These are phyloP conservation scores for Apomyelois bistriatella DNA, from an alignment of 2,888 invertebrate genomes.

Conservation along the genomic window DNA sequence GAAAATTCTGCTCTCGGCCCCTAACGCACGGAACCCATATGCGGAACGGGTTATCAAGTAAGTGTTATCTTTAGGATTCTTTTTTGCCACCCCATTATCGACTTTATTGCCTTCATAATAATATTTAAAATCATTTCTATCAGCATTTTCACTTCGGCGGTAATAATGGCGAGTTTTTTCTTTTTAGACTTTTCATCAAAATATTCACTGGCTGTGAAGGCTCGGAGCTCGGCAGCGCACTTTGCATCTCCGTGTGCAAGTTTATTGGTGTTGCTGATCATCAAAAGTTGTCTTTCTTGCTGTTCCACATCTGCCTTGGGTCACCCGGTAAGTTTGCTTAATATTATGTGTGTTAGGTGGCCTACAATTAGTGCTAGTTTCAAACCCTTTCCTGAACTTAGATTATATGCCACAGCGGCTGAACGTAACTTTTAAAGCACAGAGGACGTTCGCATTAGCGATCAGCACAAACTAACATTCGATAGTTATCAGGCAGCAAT, in stretches of 20 bases:
- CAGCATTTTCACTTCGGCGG: no score
- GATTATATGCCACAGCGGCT: no score
- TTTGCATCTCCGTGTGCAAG: slow-evolving; percentile 67
- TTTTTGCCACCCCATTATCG: no score
- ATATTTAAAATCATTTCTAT: no score
- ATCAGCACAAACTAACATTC: no score
- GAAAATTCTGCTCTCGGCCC: slow-evolving; percentile 89
- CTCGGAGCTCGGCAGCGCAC: slow-evolving; percentile 48
- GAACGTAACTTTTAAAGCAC: no score
- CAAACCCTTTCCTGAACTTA: no score
- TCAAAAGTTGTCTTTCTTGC: slow-evolving; percentile 49
- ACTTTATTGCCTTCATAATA: no score
- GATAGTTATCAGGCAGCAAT: no score
- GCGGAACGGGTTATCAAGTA: slow-evolving; percentile 86
- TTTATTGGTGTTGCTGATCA: slow-evolving; percentile 69
- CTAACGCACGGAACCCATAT: slow-evolving; percentile 87
- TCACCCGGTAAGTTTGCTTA: slow-evolving; percentile 43
- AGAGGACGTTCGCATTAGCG: no score
- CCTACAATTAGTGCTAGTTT: no score
- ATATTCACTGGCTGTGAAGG: slow-evolving; percentile 67
- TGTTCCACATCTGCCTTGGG: slow-evolving; percentile 60
- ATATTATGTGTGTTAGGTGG: not conserved
- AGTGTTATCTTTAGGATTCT: no score
- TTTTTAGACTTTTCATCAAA: slow-evolving; percentile 63
- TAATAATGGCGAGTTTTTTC: not conserved